Conservation (phyloP, 2,113 vertebrate species). For the Mobula birostris region DNA sequence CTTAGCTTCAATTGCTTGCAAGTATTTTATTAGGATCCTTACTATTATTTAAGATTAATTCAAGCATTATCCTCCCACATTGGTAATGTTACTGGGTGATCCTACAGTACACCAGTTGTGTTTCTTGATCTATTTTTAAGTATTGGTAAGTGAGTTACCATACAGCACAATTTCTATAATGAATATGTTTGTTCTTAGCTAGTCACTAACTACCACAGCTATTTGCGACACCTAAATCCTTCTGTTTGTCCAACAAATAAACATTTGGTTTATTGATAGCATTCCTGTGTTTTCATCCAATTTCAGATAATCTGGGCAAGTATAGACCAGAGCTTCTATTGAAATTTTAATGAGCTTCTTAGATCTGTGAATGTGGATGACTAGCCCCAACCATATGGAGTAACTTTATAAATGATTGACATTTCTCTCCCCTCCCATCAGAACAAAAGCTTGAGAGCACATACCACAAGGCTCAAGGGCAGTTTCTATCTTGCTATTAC, state of each 20-base stretch:
- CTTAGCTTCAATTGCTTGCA: constrained; percentile 3
- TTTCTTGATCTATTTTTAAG: neutral
- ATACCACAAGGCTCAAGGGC: no score
- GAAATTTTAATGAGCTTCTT: neutral
- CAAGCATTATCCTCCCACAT: neutral
- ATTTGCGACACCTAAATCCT: neutral
- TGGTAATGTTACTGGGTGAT: neutral
- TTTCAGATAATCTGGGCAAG: neutral
- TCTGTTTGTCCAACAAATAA: neutral
- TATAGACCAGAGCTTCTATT: neutral
- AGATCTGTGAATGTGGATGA: neutral
- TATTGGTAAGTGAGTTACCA: neutral
- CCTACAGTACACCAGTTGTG: neutral
- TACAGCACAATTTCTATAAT: neutral
- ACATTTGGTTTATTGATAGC: neutral
- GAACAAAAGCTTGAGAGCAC: no score
- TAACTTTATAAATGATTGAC: neutral
- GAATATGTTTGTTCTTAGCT: neutral
- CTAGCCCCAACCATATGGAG: neutral
- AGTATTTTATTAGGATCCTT: neutral
- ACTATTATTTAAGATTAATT: neutral
- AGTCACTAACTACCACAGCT: neutral
- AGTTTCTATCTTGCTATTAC: no score
- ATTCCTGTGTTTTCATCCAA: neutral
- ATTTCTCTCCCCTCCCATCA: no score